Conservation (phyloP, 2,888 invertebrate species). For the Ephialtes manifestator region DNA sequence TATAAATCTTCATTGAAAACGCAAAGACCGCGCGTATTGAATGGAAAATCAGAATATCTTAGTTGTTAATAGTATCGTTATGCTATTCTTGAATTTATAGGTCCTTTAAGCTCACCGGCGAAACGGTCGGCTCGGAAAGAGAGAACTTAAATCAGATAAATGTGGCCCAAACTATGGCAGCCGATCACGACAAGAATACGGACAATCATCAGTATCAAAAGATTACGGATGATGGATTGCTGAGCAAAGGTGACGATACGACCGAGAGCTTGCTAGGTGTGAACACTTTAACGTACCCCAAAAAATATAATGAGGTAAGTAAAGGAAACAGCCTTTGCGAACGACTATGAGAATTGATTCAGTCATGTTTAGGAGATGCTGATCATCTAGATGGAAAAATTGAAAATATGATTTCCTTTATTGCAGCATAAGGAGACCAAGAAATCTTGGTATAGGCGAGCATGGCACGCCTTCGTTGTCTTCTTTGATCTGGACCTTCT, state of each 20-base stretch:
- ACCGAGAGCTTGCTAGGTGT: conserved; percentile 32
- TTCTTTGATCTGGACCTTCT: conserved; percentile 91
- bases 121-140: conserved; percentile 65
- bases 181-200: conserved; percentile 70
- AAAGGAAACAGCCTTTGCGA: conserved; percentile 41
- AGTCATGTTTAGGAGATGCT: conserved; percentile 36
- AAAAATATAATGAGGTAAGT: conserved; percentile 66
- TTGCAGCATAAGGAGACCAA: conserved; percentile 47
- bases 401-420: not conserved
- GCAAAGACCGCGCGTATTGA: no score
- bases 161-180: conserved; percentile 65
- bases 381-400: not conserved
- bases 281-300: not conserved
- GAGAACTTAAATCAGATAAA: conserved; percentile 62
- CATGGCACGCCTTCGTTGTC: conserved; percentile 88
- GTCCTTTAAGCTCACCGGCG: conserved; percentile 67
- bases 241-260: conserved; percentile 33
- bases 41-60: not conserved
- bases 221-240: not conserved
- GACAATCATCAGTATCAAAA: conserved; percentile 52
- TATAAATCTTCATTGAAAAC: no score
- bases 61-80: not conserved
- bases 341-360: conserved; percentile 38
- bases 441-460: conserved; percentile 73
- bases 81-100: not conserved